These are phyloP conservation scores for Odontomachus brunneus DNA, from an alignment of 1,140 invertebrate genomes.

Conservation along the genomic window DNA sequence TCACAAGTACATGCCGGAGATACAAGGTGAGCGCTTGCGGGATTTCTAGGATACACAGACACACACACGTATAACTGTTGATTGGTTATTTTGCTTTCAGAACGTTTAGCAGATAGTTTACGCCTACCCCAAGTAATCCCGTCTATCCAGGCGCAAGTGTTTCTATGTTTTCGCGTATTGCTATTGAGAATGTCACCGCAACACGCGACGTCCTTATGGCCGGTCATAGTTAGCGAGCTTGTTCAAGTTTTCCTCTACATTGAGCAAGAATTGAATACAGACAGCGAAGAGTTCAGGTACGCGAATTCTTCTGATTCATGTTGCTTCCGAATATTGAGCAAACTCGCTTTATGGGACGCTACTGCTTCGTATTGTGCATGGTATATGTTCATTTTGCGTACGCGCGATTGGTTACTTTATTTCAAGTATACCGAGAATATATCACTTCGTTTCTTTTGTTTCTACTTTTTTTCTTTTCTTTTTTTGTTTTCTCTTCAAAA, in stretches of 20 bases:
- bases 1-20: conserved; percentile 96
- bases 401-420: conserved; percentile 11
- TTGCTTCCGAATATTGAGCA: conserved; percentile 11
- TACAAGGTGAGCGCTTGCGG: conserved; percentile 90
- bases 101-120: conserved; percentile 94
- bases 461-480: too few relatives aligned
- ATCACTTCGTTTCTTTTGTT: background rate
- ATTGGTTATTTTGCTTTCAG: conserved; percentile 84
- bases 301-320: conserved; percentile 11
- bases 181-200: conserved; percentile 94
- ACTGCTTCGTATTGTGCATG: conserved; percentile 62
- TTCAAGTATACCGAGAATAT: background rate
- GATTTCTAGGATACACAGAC: background rate
- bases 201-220: conserved; percentile 96
- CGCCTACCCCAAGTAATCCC: conserved; percentile 93
- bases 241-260: conserved; percentile 96
- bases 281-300: conserved; percentile 93
- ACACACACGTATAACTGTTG: conserved; percentile 33
- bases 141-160: conserved; percentile 94
- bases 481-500: too few relatives aligned
- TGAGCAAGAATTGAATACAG: conserved; percentile 93
- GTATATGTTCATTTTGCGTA: conserved; percentile 48
- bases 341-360: conserved; percentile 62
- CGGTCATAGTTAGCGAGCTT: conserved; percentile 97
- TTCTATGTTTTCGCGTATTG: conserved; percentile 96